Conservation (phyloP, 92 coral and sea anemone genomes). For the Desmophyllum pertusum region DNA sequence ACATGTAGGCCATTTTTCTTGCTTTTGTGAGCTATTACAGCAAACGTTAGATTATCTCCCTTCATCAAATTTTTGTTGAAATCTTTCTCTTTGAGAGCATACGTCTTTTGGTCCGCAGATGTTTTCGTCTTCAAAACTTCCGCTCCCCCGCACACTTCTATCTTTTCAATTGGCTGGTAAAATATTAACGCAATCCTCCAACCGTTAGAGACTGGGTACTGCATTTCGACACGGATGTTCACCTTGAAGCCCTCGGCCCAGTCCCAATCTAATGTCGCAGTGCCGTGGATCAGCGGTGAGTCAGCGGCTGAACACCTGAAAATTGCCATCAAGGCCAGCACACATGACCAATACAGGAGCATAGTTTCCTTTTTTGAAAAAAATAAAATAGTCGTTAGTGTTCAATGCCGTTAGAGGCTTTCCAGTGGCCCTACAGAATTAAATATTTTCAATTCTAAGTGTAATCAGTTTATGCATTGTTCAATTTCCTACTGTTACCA, state of each 20-base stretch:
- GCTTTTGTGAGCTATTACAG: constrained; percentile 35
- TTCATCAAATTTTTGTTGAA: constrained; percentile 20
- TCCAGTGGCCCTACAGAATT: neutral
- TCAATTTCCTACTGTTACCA: too few species aligned
- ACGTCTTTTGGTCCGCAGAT: neutral
- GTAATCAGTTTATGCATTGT: too few species aligned
- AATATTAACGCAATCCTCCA: constrained; percentile 44
- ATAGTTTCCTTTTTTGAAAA: constrained; percentile 7
- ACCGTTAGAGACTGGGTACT: constrained; percentile 35
- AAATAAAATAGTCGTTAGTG: neutral
- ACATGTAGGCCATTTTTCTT: neutral
- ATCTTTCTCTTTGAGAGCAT: constrained; percentile 18
- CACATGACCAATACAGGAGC: constrained; percentile 5
- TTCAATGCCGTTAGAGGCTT: too few species aligned
- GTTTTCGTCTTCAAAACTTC: neutral
- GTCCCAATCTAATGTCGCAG: constrained; percentile 37
- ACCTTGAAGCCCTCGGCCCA: constrained; percentile 53
- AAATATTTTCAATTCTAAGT: too few species aligned
- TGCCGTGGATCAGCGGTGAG: constrained; percentile 11
- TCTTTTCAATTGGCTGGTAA: constrained; percentile 26
- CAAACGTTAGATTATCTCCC: constrained; percentile 9
- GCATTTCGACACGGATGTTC: constrained; percentile 17
- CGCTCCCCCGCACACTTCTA: constrained; percentile 43
- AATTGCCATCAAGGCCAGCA: neutral
- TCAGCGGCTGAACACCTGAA: constrained; percentile 28